Percentiles rank a stretch among this genome's conserved stretches.
These are phyloP conservation scores for Lethenteron reissneri DNA, from an alignment of 2,113 vertebrate genomes.

Conservation along the genomic window DNA sequence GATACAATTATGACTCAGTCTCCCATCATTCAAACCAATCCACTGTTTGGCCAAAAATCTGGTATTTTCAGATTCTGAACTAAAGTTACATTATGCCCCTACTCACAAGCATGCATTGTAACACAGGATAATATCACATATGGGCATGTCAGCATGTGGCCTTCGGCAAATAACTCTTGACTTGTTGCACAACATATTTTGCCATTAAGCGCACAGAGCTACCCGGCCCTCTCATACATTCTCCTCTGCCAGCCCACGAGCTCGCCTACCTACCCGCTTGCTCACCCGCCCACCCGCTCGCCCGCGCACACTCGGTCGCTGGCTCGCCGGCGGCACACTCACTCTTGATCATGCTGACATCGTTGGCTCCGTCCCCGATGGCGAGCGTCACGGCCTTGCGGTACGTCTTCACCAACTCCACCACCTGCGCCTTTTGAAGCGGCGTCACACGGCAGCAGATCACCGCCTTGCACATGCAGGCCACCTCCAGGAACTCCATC, in stretches of 20 bases:
- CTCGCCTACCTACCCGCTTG: not conserved
- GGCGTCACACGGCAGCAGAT: constrained; percentile 88
- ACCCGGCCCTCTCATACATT: too few species aligned
- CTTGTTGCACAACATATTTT: too few species aligned
- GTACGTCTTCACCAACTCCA: constrained; percentile 73
- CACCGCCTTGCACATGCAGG: constrained; percentile 56
- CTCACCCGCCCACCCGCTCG: not conserved
- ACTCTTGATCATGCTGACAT: constrained; percentile 96
- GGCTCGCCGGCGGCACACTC: constrained; percentile 16
- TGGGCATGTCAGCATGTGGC: too few species aligned
- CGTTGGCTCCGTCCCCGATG: constrained; percentile 71
- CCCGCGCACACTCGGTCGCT: not conserved
- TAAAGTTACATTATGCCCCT: too few species aligned
- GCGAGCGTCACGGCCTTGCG: constrained; percentile 75
- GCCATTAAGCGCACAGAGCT: too few species aligned
- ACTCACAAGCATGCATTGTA: too few species aligned
- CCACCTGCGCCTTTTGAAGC: constrained; percentile 77
- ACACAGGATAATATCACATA: too few species aligned
- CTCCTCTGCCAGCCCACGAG: not conserved
- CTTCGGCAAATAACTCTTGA: too few species aligned
- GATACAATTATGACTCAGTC: too few species aligned
- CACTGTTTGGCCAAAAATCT: too few species aligned
- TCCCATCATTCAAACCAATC: too few species aligned
- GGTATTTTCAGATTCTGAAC: too few species aligned
- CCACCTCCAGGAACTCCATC: constrained; percentile 56